Evolutionary conservation across 2,797 vertebrate species (phyloP), one percentile per base, ranked within the genome.

Genomic region (Kryptopterus vitreolus): DNA sequence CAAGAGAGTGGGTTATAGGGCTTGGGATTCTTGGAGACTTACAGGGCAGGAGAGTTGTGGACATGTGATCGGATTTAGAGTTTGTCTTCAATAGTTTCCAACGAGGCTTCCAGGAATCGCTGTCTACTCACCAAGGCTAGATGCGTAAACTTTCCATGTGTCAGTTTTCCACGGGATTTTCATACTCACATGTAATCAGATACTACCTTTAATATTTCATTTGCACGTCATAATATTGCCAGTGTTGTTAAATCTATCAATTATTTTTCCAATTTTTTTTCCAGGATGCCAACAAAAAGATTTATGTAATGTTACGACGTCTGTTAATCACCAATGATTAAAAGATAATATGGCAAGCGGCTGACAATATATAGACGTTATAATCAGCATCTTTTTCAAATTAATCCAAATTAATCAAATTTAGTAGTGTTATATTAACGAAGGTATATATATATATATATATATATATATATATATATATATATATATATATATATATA

Each of bases 121-220:
- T 55, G 55, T 50, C 70, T 33, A 48, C 15, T 65, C 59, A 43
- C 16, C 59, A 68, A 62, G 38, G n/a, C 13, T 46, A 59, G 33
- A 72, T 24, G 55, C 5, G 22, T 59, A 31, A 72, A 63, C 24
- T 81, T 76, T 76, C 35, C 62, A 50, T 69, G 66, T 73, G 15
- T 16, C 78, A 73, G 53, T 66, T 80, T 75, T 75, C 71, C 71
- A 76, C 59, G 62, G 43, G 52, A 59, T 43, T 69, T 35, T 76
- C 31, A 57, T 73, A 58, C 65, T 62, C 58, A 48, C 57, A 62
- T 63, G 65, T 50, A 70, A 61, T 81, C 62, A 52, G 3, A 59
- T 69, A 46, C 38, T 69, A 38, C 35, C 53, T 76, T 81, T 69
- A 52, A 81, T 75, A 29, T 75, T 68, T 61, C 52, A 24, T 75